Evolutionary conservation across 2,888 invertebrate genomes (phyloP).

Genomic region (Adela reaumurella): DNA sequence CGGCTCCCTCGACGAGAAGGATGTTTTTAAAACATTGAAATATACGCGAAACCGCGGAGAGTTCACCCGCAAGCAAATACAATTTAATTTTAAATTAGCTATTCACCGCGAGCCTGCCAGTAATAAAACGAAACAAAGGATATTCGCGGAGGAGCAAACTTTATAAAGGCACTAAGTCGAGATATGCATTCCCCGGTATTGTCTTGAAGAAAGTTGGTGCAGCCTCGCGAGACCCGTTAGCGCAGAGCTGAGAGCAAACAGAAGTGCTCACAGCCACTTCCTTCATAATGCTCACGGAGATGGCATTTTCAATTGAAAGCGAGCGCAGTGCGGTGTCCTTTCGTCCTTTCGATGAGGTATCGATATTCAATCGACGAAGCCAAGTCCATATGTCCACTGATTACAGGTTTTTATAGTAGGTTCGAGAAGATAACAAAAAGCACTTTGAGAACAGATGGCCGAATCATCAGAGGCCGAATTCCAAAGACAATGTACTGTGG

Average conservation of each 20-base stretch:
- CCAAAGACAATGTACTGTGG: too few relatives aligned
- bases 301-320: too few relatives aligned
- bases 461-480: too few relatives aligned
- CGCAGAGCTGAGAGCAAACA: background rate
- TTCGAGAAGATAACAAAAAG: too few relatives aligned
- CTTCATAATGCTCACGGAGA: too few relatives aligned
- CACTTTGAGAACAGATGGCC: too few relatives aligned
- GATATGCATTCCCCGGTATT: background rate
- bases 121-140: background rate
- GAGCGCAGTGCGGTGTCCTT: too few relatives aligned
- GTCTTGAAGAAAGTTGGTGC: background rate
- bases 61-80: background rate
- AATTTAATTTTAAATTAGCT: background rate
- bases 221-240: background rate
- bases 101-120: background rate
- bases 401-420: too few relatives aligned
- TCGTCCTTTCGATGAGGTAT: too few relatives aligned
- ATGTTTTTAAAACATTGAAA: background rate
- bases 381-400: too few relatives aligned
- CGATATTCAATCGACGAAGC: too few relatives aligned
- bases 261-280: too few relatives aligned
- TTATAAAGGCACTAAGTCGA: background rate
- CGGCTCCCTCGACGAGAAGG: background rate
- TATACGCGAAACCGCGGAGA: background rate
- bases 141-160: background rate